Conservation (phyloP, 2,888 invertebrate species). For the Entomobrya proxima region DNA sequence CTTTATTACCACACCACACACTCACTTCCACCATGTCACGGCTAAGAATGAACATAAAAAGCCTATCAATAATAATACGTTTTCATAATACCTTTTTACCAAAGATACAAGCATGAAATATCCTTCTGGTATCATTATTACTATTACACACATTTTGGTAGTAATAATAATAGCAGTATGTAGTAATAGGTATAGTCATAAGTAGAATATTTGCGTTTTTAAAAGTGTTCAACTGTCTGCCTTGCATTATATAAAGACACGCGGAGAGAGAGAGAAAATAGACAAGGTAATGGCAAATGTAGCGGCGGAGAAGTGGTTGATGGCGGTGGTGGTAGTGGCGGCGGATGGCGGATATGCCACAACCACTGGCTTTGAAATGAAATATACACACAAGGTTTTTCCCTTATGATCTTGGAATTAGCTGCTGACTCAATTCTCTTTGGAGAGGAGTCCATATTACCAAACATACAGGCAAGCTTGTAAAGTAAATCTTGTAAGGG, state of each 20-base stretch:
- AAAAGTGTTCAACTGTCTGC: not conserved
- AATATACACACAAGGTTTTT: constrained; percentile 49
- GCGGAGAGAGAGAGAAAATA: not conserved
- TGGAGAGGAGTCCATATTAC: constrained; percentile 2
- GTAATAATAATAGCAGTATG: no score
- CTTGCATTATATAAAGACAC: not conserved
- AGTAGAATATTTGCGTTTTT: not conserved
- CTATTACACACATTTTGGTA: no score
- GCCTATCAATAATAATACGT: constrained; percentile 28
- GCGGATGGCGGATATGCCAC: constrained; percentile 58
- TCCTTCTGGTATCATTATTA: not conserved
- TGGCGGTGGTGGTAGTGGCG: constrained; percentile 32
- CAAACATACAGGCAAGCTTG: not conserved
- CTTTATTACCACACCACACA: not conserved
- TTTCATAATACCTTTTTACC: not conserved
- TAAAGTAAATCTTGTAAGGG: not conserved
- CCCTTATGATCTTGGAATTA: constrained; percentile 61
- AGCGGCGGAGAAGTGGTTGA: constrained; percentile 33
- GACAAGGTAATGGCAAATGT: constrained; percentile 34
- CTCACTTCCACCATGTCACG: constrained; percentile 12
- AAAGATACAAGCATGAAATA: not conserved
- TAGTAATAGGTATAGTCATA: no score
- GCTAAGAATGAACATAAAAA: not conserved
- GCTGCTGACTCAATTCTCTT: constrained; percentile 57
- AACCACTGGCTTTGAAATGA: constrained; percentile 64